phyloP scores from a whole-genome alignment of 2,888 invertebrate species.

The Dilophus febrilis region DNA sequence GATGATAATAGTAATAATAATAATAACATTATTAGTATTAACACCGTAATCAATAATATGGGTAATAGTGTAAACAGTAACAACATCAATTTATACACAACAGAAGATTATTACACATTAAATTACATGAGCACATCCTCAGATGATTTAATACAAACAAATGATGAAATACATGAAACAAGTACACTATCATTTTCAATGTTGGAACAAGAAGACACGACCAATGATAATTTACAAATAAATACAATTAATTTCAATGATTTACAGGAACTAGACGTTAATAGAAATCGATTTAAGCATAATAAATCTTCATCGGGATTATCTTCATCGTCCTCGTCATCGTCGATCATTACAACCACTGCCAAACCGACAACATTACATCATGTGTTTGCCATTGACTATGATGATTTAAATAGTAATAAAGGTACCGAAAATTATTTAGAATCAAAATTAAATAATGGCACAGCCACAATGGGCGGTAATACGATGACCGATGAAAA shows the following conservation, averaged over 20 bases:
- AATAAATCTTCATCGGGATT: conserved; percentile 19
- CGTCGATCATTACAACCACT: conserved; percentile 16
- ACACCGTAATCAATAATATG: too few species aligned
- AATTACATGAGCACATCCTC: not conserved
- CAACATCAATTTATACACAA: not conserved
- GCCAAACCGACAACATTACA: conserved; percentile 27
- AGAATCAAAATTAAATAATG: conserved; percentile 23
- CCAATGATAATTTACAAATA: conserved; percentile 19
- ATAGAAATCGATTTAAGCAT: too few species aligned
- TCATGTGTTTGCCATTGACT: conserved; percentile 33
- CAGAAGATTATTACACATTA: conserved; percentile 3
- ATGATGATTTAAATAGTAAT: conserved; percentile 20
- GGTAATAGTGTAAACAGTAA: too few species aligned
- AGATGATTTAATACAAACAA: not conserved
- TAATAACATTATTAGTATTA: too few species aligned
- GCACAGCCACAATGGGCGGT: conserved; percentile 8
- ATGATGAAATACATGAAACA: conserved; percentile 11
- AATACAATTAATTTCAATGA: conserved; percentile 23
- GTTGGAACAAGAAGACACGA: conserved; percentile 13
- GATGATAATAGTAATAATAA: too few species aligned
- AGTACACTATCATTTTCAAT: conserved; percentile 17
- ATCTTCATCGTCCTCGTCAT: conserved; percentile 9
- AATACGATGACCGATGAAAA: conserved; percentile 14
- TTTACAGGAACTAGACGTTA: conserved; percentile 19
- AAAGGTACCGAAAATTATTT: conserved; percentile 15